Evolutionary conservation across 2,113 vertebrate species (phyloP).

Genomic region (Xyliphius kryptos): DNA sequence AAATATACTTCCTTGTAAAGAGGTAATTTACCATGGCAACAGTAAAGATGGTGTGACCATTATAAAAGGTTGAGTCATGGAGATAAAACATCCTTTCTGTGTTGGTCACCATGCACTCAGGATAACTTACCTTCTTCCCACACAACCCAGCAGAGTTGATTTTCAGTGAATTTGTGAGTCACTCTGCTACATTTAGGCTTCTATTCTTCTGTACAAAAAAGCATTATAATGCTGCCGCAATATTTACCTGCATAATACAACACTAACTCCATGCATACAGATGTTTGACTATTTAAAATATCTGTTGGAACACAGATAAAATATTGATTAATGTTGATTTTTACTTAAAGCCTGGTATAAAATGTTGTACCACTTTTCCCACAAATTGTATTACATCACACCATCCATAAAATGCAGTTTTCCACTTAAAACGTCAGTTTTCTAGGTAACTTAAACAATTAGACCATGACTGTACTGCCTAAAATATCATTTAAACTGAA

Average conservation of each 20-base stretch:
- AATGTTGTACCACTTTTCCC: no score
- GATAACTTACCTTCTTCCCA: neutral
- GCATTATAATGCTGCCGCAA: conserved; percentile 8
- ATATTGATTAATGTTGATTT: no score
- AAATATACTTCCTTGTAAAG: conserved; percentile 12
- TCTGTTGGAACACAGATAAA: no score
- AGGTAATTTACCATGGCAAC: conserved; percentile 27
- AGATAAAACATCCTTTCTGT: conserved; percentile 11
- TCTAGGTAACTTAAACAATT: no score
- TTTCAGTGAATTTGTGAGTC: conserved; percentile 24
- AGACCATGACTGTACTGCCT: no score
- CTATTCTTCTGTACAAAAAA: neutral
- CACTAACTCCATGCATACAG: neutral
- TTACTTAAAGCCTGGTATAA: no score
- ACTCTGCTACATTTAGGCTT: conserved; percentile 5
- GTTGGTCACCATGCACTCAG: neutral
- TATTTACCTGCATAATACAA: neutral
- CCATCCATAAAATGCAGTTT: no score
- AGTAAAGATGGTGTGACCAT: neutral
- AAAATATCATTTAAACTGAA: no score
- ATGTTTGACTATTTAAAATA: no score
- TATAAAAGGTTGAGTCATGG: conserved; percentile 21
- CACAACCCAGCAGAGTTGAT: conserved; percentile 3
- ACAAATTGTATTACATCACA: no score
- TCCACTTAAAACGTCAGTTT: no score